A percentile compares a stretch with the other conserved stretches of the same genome.
These are phyloP conservation scores for Mastomys natalensis DNA, from an alignment of 2,113 vertebrate species.

Conservation along the genomic window DNA sequence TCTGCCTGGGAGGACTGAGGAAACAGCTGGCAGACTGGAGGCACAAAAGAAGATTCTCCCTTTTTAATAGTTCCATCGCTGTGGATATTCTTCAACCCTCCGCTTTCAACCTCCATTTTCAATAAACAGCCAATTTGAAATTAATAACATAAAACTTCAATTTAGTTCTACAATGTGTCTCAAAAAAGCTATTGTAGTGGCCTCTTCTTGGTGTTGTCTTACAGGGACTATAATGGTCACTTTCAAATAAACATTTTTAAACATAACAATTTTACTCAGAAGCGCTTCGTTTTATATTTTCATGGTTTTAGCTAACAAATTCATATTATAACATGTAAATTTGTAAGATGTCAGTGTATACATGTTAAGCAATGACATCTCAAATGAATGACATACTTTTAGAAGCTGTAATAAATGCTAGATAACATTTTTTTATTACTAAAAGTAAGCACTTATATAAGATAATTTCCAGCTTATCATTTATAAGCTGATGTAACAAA, in stretches of 20 bases:
- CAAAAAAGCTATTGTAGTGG: not conserved
- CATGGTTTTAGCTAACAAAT: not conserved
- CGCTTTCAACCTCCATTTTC: not conserved
- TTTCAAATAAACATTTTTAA: slow-evolving; percentile 10
- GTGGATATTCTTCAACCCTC: not conserved
- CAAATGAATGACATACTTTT: not conserved
- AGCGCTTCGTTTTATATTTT: not conserved
- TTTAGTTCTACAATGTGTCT: not conserved
- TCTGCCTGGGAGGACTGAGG: not conserved
- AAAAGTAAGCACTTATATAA: not conserved
- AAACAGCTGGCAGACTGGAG: not conserved
- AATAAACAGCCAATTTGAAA: not conserved
- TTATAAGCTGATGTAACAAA: not conserved
- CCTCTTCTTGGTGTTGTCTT: not conserved
- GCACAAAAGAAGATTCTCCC: not conserved
- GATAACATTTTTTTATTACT: not conserved
- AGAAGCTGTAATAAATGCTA: not conserved
- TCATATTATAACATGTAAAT: not conserved
- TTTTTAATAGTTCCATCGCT: slow-evolving; percentile 25
- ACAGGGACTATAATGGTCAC: not conserved
- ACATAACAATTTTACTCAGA: not conserved
- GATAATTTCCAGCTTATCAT: not conserved
- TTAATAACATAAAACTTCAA: slow-evolving; percentile 11
- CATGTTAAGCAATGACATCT: not conserved
- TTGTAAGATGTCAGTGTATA: not conserved